A percentile compares a stretch with the other conserved stretches of the same genome.
These are phyloP conservation scores for Nebria ingens DNA, from an alignment of 1,140 invertebrate species.

Conservation along the genomic window DNA sequence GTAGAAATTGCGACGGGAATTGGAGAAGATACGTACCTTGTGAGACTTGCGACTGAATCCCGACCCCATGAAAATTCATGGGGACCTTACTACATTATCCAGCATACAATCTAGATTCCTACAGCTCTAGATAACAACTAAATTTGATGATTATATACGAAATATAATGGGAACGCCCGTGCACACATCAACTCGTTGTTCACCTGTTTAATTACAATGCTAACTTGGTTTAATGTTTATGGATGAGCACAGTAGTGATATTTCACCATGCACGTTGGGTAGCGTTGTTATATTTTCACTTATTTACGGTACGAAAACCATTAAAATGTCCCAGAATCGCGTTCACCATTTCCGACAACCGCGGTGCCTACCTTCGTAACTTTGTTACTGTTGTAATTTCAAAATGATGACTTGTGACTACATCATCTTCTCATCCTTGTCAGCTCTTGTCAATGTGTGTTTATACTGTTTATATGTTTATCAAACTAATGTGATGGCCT, in stretches of 20 bases:
- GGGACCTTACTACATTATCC: slow-evolving; percentile 1
- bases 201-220: slow-evolving; percentile 7
- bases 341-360: not conserved
- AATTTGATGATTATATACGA: slow-evolving; percentile 8
- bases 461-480: no score
- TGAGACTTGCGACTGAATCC: slow-evolving; percentile 5
- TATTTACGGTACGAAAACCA: not conserved
- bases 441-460: no score
- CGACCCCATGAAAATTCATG: slow-evolving; percentile 1
- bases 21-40: slow-evolving; percentile 4
- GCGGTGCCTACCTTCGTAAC: not conserved
- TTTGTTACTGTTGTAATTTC: not conserved
- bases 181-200: not conserved
- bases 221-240: slow-evolving; percentile 1
- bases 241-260: not conserved
- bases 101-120: slow-evolving; percentile 1
- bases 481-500: no score
- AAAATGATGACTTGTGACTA: no score
- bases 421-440: no score
- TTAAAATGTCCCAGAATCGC: not conserved
- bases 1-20: slow-evolving; percentile 3
- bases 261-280: no score
- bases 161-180: not conserved
- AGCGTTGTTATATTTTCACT: no score
- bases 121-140: slow-evolving; percentile 3